phyloP scores from a whole-genome alignment of 2,797 vertebrate genomes.

The Leptodactylus fallax region DNA sequence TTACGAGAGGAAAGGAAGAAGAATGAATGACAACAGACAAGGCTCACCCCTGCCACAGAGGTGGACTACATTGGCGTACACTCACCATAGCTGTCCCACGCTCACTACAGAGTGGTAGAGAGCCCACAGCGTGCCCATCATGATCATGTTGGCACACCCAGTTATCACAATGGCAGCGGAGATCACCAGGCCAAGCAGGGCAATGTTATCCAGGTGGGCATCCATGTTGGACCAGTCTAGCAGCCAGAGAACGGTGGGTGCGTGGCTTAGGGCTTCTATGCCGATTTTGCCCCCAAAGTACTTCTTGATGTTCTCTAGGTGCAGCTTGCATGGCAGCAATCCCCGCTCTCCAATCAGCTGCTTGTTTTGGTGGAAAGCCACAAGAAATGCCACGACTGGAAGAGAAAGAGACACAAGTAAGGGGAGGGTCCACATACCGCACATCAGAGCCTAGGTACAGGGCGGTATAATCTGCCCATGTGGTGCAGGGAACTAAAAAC shows the following conservation, averaged over 20 bases:
- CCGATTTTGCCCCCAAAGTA: slow-evolving; percentile 84
- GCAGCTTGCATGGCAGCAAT: slow-evolving; percentile 83
- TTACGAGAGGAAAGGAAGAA: too few species aligned
- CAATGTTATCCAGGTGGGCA: slow-evolving; percentile 82
- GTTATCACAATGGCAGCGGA: slow-evolving; percentile 82
- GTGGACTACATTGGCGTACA: slow-evolving; percentile 31
- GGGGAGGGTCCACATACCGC: too few species aligned
- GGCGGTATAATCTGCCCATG: too few species aligned
- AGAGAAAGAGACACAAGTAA: neutral
- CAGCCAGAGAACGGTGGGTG: slow-evolving; percentile 89
- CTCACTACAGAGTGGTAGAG: slow-evolving; percentile 93
- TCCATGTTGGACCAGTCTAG: slow-evolving; percentile 90
- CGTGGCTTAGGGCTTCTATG: slow-evolving; percentile 79
- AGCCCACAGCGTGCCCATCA: slow-evolving; percentile 88
- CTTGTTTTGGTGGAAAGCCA: slow-evolving; percentile 92
- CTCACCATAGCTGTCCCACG: slow-evolving; percentile 95
- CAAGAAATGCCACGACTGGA: slow-evolving; percentile 86
- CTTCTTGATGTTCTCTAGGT: slow-evolving; percentile 83
- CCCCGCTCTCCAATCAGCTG: slow-evolving; percentile 90
- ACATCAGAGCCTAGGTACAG: too few species aligned
- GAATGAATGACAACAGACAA: too few species aligned
- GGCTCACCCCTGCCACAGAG: too few species aligned
- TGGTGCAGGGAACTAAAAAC: too few species aligned
- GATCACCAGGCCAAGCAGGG: slow-evolving; percentile 80
- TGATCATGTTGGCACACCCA: slow-evolving; percentile 89